Percentiles rank a stretch among this genome's conserved stretches.
Evolutionary conservation across 2,797 vertebrate genomes (phyloP).

Genomic region (Sorex maritimensis): DNA sequence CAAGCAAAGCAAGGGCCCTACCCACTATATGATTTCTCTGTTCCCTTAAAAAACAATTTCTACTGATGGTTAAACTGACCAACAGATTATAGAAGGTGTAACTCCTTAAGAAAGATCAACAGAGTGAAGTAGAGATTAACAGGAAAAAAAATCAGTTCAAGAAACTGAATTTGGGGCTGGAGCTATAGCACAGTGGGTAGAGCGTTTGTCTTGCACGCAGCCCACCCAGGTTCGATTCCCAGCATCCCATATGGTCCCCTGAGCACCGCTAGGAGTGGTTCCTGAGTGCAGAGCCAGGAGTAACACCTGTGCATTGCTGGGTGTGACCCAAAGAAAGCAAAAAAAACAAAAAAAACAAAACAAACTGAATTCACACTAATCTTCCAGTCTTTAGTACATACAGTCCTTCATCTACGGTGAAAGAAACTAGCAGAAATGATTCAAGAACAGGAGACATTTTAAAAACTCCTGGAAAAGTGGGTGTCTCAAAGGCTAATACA

Average conservation of each 20-base stretch:
- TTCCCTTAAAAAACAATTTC: background rate
- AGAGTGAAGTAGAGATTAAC: background rate
- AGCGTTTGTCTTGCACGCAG: no score
- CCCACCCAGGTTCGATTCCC: no score
- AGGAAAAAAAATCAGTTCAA: background rate
- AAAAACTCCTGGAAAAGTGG: background rate
- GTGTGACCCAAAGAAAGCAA: no score
- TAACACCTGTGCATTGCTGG: no score
- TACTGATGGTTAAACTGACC: constrained; percentile 25
- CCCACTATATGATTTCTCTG: background rate
- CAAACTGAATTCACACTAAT: background rate
- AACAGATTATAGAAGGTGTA: background rate
- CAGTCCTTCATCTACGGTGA: background rate
- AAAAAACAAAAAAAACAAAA: no score
- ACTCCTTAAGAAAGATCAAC: constrained; percentile 9
- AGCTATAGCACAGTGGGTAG: no score
- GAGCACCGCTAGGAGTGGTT: no score
- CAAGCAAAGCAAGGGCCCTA: no score
- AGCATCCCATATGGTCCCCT: no score
- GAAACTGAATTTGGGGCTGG: background rate
- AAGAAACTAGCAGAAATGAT: background rate
- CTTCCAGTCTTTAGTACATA: background rate
- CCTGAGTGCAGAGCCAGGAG: no score
- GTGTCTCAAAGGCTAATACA: background rate
- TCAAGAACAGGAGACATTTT: background rate